phyloP scores from a whole-genome alignment of 2,797 vertebrate species.

The Selene dorsalis region DNA sequence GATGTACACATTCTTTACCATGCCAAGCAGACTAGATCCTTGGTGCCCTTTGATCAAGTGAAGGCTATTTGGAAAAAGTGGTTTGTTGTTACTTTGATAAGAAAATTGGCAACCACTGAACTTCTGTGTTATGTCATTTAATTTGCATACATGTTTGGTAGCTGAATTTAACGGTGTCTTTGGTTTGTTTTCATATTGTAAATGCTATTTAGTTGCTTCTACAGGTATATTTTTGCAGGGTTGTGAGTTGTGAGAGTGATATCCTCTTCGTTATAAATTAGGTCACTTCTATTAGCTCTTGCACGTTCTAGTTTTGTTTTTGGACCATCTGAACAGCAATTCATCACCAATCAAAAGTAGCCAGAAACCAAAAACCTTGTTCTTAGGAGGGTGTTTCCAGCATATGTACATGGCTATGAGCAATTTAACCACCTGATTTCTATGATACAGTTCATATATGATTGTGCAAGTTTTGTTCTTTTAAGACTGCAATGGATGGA shows the following conservation, averaged over 20 bases:
- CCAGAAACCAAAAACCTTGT: constrained; percentile 44
- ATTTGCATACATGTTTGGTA: constrained; percentile 75
- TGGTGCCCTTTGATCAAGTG: constrained; percentile 74
- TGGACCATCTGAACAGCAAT: constrained; percentile 39
- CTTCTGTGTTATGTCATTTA: constrained; percentile 68
- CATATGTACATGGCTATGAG: constrained; percentile 36
- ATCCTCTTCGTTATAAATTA: constrained; percentile 65
- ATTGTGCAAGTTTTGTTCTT: constrained; percentile 45
- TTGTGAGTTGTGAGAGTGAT: constrained; percentile 59
- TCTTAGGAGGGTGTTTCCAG: constrained; percentile 24
- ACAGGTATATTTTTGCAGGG: constrained; percentile 56
- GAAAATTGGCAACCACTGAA: constrained; percentile 73
- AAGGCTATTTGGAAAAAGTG: constrained; percentile 71
- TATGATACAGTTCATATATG: constrained; percentile 39
- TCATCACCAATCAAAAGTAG: constrained; percentile 46
- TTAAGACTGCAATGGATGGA: constrained; percentile 25
- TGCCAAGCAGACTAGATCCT: constrained; percentile 69
- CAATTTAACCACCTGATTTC: constrained; percentile 45
- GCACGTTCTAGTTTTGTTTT: constrained; percentile 64
- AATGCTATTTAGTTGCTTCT: constrained; percentile 75
- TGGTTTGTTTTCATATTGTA: constrained; percentile 75
- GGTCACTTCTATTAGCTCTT: constrained; percentile 65
- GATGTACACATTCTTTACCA: constrained; percentile 71
- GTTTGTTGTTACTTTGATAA: constrained; percentile 67
- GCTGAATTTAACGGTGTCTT: constrained; percentile 71